Percentiles rank a stretch among this genome's conserved stretches.
phyloP scores from a whole-genome alignment of 2,888 invertebrate species.

The Thecocarcelia acutangulata region DNA sequence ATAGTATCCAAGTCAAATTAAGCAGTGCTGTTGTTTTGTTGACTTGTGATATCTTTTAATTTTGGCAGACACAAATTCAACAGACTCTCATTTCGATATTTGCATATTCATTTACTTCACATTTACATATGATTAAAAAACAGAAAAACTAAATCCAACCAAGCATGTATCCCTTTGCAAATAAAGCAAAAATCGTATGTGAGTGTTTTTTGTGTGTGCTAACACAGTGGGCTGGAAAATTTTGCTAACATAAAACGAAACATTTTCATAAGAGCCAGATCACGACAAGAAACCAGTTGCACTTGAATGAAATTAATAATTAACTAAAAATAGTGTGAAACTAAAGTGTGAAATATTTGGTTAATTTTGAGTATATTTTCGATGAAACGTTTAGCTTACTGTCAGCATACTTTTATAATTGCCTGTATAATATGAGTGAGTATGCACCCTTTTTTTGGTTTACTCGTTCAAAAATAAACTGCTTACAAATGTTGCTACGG shows the following conservation, averaged over 20 bases:
- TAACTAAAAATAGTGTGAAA: too few relatives aligned
- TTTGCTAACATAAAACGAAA: conserved; percentile 2
- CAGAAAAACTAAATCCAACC: conserved; percentile 46
- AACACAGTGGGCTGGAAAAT: conserved; percentile 15
- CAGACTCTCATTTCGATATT: conserved; percentile 12
- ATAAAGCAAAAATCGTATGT: background rate
- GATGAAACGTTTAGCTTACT: background rate
- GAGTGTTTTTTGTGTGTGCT: background rate
- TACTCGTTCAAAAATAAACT: conserved; percentile 56
- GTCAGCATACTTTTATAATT: conserved; percentile 11
- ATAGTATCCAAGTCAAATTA: conserved; percentile 47
- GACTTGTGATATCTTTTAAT: conserved; percentile 47
- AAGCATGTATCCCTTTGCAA: conserved; percentile 59
- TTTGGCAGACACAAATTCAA: conserved; percentile 36
- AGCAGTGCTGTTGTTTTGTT: conserved; percentile 20
- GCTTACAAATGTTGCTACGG: conserved; percentile 59
- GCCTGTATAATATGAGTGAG: conserved; percentile 10
- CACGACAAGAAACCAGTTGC: too few relatives aligned
- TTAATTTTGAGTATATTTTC: background rate
- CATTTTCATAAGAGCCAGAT: too few relatives aligned
- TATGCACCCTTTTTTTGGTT: conserved; percentile 13
- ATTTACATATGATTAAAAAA: background rate
- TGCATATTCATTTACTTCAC: conserved; percentile 44
- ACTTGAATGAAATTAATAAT: too few relatives aligned
- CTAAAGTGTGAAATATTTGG: too few relatives aligned